phyloP scores from a whole-genome alignment of 1,140 invertebrate genomes.

The Drosophila orosa region DNA sequence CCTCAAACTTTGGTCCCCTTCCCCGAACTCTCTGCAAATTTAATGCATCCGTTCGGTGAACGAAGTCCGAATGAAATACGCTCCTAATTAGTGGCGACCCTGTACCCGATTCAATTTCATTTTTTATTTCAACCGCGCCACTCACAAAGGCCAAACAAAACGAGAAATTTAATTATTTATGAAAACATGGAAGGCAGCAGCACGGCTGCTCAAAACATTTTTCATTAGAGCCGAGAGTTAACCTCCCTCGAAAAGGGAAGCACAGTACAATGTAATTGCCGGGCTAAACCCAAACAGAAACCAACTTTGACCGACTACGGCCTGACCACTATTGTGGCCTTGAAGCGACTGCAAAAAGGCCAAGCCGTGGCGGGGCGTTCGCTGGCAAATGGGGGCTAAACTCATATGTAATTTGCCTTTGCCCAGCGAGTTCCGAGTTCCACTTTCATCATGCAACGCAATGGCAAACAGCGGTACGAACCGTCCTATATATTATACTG shows the following conservation, averaged over 20 bases:
- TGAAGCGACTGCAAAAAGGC: constrained; percentile 50
- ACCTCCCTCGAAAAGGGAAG: constrained; percentile 21
- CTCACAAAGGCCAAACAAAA: constrained; percentile 34
- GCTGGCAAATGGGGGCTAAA: constrained; percentile 21
- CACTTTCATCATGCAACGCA: constrained; percentile 73
- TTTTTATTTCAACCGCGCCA: constrained; percentile 17
- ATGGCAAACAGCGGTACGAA: constrained; percentile 46
- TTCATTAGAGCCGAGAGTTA: constrained; percentile 68
- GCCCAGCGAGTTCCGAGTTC: constrained; percentile 42
- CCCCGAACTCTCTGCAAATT: constrained; percentile 41
- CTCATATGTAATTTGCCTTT: constrained; percentile 76
- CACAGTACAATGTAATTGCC: constrained; percentile 77
- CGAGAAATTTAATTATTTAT: constrained; percentile 79
- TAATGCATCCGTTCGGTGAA: constrained; percentile 56
- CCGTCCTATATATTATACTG: constrained; percentile 37
- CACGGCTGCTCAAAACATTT: constrained; percentile 56
- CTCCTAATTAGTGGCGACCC: constrained; percentile 73
- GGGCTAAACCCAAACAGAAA: constrained; percentile 57
- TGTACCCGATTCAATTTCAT: constrained; percentile 57
- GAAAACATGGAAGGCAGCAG: constrained; percentile 67
- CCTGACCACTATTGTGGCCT: constrained; percentile 74
- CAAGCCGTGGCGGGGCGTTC: background rate
- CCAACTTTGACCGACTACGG: constrained; percentile 54
- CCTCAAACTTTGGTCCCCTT: constrained; percentile 3
- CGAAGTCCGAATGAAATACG: constrained; percentile 60